phyloP scores from a whole-genome alignment of 92 coral and sea anemone genomes.

The Pocillopora meandrina region DNA sequence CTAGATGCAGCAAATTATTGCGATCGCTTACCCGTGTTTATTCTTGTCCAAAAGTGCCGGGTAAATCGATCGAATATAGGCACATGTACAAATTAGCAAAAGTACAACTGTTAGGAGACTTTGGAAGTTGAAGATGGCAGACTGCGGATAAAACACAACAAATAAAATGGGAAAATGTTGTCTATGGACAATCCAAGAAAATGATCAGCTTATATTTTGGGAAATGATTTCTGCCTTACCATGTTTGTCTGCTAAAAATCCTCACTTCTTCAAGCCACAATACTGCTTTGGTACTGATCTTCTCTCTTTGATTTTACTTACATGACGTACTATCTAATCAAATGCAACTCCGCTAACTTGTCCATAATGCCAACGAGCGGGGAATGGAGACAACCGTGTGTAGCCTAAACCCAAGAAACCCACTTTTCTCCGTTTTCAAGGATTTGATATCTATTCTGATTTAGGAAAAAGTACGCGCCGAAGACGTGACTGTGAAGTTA shows the following conservation, averaged over 20 bases:
- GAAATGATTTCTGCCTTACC: conserved; percentile 3
- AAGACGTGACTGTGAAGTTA: too few species aligned
- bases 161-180: not conserved
- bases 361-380: too few species aligned
- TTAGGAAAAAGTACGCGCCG: too few species aligned
- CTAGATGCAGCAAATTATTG: not conserved
- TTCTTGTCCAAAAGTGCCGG: conserved; percentile 95
- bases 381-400: too few species aligned
- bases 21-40: conserved; percentile 87
- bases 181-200: not conserved
- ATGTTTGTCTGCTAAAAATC: conserved; percentile 20
- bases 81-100: conserved; percentile 93
- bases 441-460: too few species aligned
- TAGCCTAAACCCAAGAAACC: too few species aligned
- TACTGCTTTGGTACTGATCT: not conserved
- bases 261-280: not conserved
- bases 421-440: too few species aligned
- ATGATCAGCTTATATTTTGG: too few species aligned
- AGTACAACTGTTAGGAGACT: conserved; percentile 89
- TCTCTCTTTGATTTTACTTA: not conserved
- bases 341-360: not conserved
- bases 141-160: conserved; percentile 51
- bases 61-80: conserved; percentile 90
- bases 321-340: not conserved
- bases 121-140: conserved; percentile 99